Evolutionary conservation across 2,113 vertebrate genomes (phyloP), one percentile per base, ranked within the genome.

Genomic region (Oryzias javanicus): DNA sequence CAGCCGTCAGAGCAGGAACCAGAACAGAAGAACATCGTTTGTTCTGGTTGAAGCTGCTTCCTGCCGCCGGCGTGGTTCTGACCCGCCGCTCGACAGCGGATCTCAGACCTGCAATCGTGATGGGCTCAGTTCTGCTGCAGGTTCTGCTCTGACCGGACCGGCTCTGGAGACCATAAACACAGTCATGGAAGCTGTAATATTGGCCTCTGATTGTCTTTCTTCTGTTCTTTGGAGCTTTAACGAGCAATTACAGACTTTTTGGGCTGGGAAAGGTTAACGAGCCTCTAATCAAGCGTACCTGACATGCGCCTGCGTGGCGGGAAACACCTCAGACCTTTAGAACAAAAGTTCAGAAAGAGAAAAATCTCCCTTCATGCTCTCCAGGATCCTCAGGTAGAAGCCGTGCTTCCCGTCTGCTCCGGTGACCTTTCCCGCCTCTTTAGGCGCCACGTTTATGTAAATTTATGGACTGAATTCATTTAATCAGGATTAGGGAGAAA

Each of bases 401-500:
- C 45, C 6, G 35, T 46, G 68, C 24, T 65, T 72, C 65, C 10
- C n/a, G 42, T 53, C 68, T 74, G 53, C 45, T 47, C 25, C 58
- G 59, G 64, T 53, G 58, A 70, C 55, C 53, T 19, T 41, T 16
- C 40, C 40, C 22, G 42, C 7, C 22, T 55, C 67, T 69, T 70
- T 8, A 44, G 25, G 35, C 20, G 19, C 1, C 6, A 2, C 68
- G 70, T 78, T 2, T 72, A 78, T 81, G 75, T 62, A 63, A 74
- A 79, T 82, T 15, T 67, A 77, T 86, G 81, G 19, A 72, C 76
- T 75, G 68, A 73, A 64, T 60, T 74, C 35, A 4, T 68, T 60
- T 42, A 42, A 60, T 79, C 76, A 68, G 70, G 65, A 54, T 66
- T 49, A 56, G 4, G n/a, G n/a, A 15, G 14, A 22, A 27, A 42